Evolutionary conservation across 1,140 invertebrate species (phyloP).

Genomic region (Zaprionus camerounensis): DNA sequence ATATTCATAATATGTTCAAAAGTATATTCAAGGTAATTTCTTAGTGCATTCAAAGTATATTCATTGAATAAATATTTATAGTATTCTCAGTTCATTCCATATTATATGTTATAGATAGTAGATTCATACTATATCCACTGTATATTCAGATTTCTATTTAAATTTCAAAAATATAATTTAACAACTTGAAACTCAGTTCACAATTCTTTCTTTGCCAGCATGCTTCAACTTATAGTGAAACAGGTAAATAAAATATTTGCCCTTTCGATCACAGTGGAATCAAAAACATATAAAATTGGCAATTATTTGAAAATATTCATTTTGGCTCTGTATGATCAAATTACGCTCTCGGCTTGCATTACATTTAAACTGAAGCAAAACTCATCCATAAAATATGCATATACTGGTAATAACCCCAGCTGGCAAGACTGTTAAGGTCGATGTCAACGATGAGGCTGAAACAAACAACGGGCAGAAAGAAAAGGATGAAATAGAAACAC

Average conservation of each 20-base stretch:
- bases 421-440: constrained; percentile 46
- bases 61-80: too few species aligned
- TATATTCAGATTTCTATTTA: too few species aligned
- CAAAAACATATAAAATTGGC: constrained; percentile 33
- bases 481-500: neutral
- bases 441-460: constrained; percentile 8
- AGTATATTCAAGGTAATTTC: too few species aligned
- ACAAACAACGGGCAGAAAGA: neutral
- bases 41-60: too few species aligned
- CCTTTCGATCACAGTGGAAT: neutral
- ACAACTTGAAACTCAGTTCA: too few species aligned
- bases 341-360: constrained; percentile 37
- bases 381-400: constrained; percentile 37
- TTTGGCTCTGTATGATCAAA: constrained; percentile 41
- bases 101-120: too few species aligned
- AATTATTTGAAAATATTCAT: constrained; percentile 16
- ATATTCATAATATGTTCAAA: too few species aligned
- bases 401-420: constrained; percentile 50
- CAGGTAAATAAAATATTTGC: neutral
- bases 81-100: too few species aligned
- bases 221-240: neutral
- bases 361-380: constrained; percentile 10
- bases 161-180: too few species aligned
- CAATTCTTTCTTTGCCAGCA: neutral
- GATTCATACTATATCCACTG: too few species aligned